A percentile compares a stretch with the other conserved stretches of the same genome.
Conservation (phyloP, 2,888 invertebrate genomes). For the Hymenopus coronatus region DNA sequence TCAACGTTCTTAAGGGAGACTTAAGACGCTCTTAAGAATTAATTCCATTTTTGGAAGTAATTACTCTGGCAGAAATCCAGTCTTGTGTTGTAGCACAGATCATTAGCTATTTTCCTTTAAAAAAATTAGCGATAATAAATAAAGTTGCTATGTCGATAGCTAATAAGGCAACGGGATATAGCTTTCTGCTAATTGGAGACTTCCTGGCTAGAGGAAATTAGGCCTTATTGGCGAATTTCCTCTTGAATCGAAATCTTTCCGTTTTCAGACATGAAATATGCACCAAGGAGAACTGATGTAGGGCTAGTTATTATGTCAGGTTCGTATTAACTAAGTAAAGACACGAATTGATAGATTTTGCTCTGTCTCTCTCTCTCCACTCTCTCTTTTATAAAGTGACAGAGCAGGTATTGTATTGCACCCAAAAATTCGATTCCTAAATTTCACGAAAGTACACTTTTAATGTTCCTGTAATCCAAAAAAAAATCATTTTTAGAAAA, state of each 20-base stretch:
- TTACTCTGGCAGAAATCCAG: not conserved
- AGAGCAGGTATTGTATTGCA: too few species aligned
- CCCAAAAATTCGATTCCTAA: too few species aligned
- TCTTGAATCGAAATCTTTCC: not conserved
- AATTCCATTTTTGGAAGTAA: not conserved
- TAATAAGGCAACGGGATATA: not conserved
- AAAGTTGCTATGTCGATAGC: not conserved
- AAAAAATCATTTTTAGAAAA: too few species aligned
- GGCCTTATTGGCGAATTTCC: not conserved
- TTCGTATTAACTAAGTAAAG: not conserved
- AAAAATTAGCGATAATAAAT: not conserved
- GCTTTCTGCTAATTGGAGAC: not conserved
- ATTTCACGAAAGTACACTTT: too few species aligned
- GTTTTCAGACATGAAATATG: not conserved
- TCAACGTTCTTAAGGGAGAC: not conserved
- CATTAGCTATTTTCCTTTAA: not conserved
- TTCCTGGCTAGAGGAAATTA: not conserved
- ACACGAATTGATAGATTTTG: too few species aligned
- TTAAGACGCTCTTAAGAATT: not conserved
- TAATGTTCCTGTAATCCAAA: too few species aligned
- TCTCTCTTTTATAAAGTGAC: too few species aligned
- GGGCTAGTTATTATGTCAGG: not conserved
- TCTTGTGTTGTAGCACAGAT: not conserved
- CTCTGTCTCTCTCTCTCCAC: too few species aligned
- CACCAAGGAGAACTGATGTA: not conserved